These are phyloP conservation scores for Dromococcyx pavoninus DNA, from an alignment of 2,797 vertebrate species.

Conservation along the genomic window DNA sequence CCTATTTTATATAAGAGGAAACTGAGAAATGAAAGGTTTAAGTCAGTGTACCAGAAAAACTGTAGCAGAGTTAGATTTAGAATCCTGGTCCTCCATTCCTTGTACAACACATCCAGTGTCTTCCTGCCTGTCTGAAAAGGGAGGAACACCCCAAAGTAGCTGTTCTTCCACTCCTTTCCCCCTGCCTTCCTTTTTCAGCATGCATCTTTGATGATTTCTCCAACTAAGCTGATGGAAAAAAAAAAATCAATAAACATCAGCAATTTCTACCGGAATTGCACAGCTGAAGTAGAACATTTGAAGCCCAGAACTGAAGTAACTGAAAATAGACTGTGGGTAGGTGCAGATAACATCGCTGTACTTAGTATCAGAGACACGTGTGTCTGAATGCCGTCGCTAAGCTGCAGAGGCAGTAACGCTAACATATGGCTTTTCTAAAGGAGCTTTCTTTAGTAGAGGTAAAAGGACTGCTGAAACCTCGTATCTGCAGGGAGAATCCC, in stretches of 20 bases:
- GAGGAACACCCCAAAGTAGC: background rate
- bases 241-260: background rate
- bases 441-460: background rate
- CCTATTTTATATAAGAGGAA: background rate
- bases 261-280: background rate
- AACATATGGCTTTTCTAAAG: background rate
- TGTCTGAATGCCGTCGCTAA: background rate
- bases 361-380: background rate
- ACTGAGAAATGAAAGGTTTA: background rate
- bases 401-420: background rate
- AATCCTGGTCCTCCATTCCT: background rate
- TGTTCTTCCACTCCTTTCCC: background rate
- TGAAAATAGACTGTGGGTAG: background rate
- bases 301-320: background rate
- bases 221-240: background rate
- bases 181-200: background rate
- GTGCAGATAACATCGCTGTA: background rate
- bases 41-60: background rate
- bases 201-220: background rate
- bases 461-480: background rate
- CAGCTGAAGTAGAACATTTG: background rate
- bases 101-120: background rate
- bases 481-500: background rate
- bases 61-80: background rate
- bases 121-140: background rate